Percentiles rank a stretch among this genome's conserved stretches.
These are phyloP conservation scores for Momotus momota DNA, from an alignment of 2,797 vertebrate genomes.

Conservation along the genomic window DNA sequence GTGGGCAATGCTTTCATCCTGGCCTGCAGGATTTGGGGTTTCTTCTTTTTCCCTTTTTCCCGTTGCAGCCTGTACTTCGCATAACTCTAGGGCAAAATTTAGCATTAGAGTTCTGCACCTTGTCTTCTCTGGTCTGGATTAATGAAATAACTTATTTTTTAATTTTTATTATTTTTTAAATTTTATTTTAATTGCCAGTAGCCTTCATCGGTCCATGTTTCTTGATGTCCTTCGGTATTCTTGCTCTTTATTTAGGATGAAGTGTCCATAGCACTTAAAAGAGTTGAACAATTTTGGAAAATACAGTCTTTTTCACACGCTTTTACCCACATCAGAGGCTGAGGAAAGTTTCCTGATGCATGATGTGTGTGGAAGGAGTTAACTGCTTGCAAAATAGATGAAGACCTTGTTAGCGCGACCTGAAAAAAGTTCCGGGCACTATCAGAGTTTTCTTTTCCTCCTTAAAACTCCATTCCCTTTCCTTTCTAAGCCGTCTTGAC, in stretches of 20 bases:
- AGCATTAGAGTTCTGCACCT: neutral
- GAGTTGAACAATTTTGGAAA: neutral
- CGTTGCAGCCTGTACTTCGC: neutral
- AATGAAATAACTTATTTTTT: neutral
- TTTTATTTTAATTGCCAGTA: too few relatives aligned
- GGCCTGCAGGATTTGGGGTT: neutral
- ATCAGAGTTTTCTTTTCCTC: neutral
- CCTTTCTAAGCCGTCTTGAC: neutral
- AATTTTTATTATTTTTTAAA: too few relatives aligned
- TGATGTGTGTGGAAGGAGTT: neutral
- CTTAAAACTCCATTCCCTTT: neutral
- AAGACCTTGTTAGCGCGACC: neutral
- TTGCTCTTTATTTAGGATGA: neutral
- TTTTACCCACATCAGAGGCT: neutral
- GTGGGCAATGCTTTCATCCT: neutral
- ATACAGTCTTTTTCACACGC: neutral
- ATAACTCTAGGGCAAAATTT: neutral
- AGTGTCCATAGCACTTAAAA: neutral
- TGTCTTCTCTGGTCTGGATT: neutral
- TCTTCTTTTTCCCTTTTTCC: neutral
- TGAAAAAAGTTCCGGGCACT: neutral
- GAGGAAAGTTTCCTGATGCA: neutral
- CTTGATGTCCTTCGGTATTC: neutral
- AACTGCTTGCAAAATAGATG: neutral
- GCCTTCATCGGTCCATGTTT: rapidly evolving